These are phyloP conservation scores for Myotis findleyi DNA, from an alignment of 2,797 vertebrate species.

Conservation along the genomic window DNA sequence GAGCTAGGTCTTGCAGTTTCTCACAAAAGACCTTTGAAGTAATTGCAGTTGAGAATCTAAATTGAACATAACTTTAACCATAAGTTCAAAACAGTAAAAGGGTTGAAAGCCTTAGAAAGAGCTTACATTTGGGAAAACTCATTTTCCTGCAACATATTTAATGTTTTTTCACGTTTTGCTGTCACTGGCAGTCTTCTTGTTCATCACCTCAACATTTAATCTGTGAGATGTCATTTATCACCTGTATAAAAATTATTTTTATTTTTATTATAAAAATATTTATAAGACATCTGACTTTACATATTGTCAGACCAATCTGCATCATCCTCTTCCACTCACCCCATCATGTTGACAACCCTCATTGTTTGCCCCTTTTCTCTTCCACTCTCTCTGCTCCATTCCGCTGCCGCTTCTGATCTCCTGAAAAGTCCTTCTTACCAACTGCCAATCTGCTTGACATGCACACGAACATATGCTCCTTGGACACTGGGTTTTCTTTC, in stretches of 20 bases:
- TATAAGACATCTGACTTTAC: not conserved
- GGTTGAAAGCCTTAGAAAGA: not conserved
- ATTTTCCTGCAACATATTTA: not conserved
- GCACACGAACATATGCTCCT: not conserved
- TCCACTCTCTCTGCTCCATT: not conserved
- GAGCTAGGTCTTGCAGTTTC: not conserved
- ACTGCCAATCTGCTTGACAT: not conserved
- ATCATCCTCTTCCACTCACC: not conserved
- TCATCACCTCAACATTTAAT: not conserved
- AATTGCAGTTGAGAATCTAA: slow-evolving; percentile 8
- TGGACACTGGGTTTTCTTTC: not conserved
- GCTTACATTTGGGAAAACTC: not conserved
- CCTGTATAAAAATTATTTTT: not conserved
- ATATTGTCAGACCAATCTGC: too few relatives aligned
- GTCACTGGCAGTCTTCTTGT: not conserved
- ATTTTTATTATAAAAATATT: not conserved
- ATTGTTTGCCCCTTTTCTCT: not conserved
- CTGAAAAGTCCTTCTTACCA: not conserved
- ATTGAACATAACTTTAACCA: not conserved
- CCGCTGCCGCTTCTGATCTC: not conserved
- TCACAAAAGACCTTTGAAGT: not conserved
- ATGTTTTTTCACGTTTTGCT: not conserved
- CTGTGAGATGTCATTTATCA: not conserved
- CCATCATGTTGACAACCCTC: accelerated
- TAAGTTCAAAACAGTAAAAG: not conserved